phyloP scores from a whole-genome alignment of 2,888 invertebrate species.

The Xanthorhoe spadicearia region DNA sequence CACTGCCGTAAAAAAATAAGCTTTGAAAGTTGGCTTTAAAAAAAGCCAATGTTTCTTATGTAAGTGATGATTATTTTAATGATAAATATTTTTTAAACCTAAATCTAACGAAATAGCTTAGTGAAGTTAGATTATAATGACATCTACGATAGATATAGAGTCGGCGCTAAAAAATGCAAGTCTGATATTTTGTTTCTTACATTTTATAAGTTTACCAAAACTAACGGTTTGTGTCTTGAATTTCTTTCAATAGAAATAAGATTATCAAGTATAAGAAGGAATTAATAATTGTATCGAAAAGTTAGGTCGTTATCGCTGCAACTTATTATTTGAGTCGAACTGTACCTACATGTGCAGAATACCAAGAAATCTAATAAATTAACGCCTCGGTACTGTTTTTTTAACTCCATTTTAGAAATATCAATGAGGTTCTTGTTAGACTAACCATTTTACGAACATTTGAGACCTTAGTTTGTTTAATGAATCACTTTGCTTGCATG shows the following conservation, averaged over 20 bases:
- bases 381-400: not conserved
- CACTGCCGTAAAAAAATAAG: not conserved
- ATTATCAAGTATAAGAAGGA: too few relatives aligned
- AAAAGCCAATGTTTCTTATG: too few relatives aligned
- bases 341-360: constrained; percentile 5
- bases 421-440: not conserved
- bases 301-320: not conserved
- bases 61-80: too few relatives aligned
- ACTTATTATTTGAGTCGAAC: not conserved
- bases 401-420: constrained; percentile 1
- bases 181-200: too few relatives aligned
- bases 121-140: too few relatives aligned
- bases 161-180: not conserved
- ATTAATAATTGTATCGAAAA: not conserved
- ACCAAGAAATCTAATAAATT: constrained; percentile 13
- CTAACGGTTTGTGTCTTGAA: too few relatives aligned
- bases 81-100: too few relatives aligned
- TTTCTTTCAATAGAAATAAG: too few relatives aligned
- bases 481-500: not conserved
- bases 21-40: too few relatives aligned
- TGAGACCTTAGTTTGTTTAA: not conserved
- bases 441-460: not conserved
- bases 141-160: too few relatives aligned
- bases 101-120: too few relatives aligned
- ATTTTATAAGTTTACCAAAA: too few relatives aligned